Conservation (phyloP, 2,888 invertebrate species). For the Spodoptera picta region DNA sequence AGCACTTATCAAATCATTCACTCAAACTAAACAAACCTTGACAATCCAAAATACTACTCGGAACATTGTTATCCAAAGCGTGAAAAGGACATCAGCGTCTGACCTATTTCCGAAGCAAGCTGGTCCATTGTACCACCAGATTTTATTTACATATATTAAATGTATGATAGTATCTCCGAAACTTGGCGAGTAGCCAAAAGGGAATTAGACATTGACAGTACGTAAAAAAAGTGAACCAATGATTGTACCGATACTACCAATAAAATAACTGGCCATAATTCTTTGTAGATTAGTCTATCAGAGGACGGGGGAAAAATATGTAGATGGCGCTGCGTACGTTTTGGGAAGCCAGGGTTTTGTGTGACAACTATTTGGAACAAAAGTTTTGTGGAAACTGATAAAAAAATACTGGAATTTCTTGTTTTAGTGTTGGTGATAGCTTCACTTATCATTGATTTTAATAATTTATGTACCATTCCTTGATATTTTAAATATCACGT, state of each 20-base stretch:
- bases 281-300: conserved; percentile 24
- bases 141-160: conserved; percentile 58
- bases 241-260: conserved; percentile 28
- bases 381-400: too few species aligned
- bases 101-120: conserved; percentile 38
- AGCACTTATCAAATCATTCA: conserved; percentile 4
- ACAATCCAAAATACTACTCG: conserved; percentile 2
- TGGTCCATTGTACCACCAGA: conserved; percentile 33
- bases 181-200: conserved; percentile 47
- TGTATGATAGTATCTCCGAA: conserved; percentile 37
- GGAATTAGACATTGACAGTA: conserved; percentile 39
- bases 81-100: conserved; percentile 38
- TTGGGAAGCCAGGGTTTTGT: too few species aligned
- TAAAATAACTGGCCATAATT: conserved; percentile 39
- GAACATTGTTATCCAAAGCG: conserved; percentile 24
- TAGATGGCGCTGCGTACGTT: too few species aligned
- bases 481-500: too few species aligned
- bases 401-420: too few species aligned
- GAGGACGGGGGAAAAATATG: neutral
- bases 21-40: conserved; percentile 5
- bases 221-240: conserved; percentile 32
- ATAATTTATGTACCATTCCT: too few species aligned
- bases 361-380: too few species aligned
- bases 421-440: conserved; percentile 3
- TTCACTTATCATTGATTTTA: neutral